Percentiles rank a stretch among this genome's conserved stretches.
These are phyloP conservation scores for Sclerodermus sp. DNA, from an alignment of 2,888 invertebrate genomes.

Conservation along the genomic window DNA sequence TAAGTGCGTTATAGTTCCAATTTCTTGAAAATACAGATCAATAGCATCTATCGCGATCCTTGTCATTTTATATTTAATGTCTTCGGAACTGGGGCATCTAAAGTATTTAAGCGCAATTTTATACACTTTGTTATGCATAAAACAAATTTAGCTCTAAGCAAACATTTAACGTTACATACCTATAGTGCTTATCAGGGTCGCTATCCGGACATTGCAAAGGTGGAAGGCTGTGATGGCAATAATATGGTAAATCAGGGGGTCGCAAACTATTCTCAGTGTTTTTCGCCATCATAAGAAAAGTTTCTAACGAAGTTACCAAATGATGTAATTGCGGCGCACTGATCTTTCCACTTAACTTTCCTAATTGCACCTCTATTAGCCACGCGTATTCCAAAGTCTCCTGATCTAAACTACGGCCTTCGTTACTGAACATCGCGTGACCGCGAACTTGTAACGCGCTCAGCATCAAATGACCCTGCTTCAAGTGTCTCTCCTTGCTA, in stretches of 20 bases:
- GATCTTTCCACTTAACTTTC: constrained; percentile 88
- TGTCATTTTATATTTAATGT: constrained; percentile 89
- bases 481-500: constrained; percentile 71
- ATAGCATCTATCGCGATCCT: constrained; percentile 85
- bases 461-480: constrained; percentile 82
- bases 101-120: neutral
- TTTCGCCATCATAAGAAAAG: constrained; percentile 79
- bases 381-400: constrained; percentile 97
- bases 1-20: constrained; percentile 81
- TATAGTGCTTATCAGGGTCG: constrained; percentile 70
- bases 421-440: constrained; percentile 94
- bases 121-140: neutral
- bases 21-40: constrained; percentile 88
- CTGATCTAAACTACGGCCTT: constrained; percentile 84
- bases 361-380: constrained; percentile 92
- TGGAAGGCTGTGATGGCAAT: constrained; percentile 78
- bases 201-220: constrained; percentile 72
- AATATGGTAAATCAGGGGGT: constrained; percentile 76
- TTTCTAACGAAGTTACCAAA: constrained; percentile 84
- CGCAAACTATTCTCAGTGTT: constrained; percentile 90
- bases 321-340: constrained; percentile 88
- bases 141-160: neutral
- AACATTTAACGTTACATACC: constrained; percentile 30
- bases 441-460: constrained; percentile 89
- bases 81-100: constrained; percentile 53